Evolutionary conservation across 2,113 vertebrate genomes (phyloP), one percentile per base, ranked within the genome.

Genomic region (Sturnira hondurensis): DNA sequence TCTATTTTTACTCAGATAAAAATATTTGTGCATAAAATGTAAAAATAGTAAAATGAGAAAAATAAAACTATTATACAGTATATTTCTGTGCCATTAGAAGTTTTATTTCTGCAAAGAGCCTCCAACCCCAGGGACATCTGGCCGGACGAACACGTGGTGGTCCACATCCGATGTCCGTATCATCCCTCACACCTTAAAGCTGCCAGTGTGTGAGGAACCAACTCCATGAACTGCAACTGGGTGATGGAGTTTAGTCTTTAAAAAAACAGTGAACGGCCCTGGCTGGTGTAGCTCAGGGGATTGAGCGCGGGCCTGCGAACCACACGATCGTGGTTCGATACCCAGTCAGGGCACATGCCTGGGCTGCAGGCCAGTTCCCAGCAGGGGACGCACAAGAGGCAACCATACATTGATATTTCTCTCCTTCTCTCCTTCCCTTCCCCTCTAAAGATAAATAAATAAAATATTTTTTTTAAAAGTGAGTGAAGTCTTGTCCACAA

Each of bases 21-120:
- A 98, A 97, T 98, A 99, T 98, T 98, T 98, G 98, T 98, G 98
- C 98, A 98, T 98, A 98, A 98, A 98, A 98, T 98, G 98, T 98
- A 98, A 98, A 98, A 98, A 98, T 97, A 98, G 98, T 98, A 98
- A 98, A 98, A 98, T 98, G 97, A 98, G 95, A 98, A 98, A 98
- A 98, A 98, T 98, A 98, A 98, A 98, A 97, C 84, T 97, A 97
- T 98, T 98, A 98, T 96, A 97, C 95, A 96, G 81, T 97, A 97
- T 80, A 86, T 88, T 67, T 74, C 73, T 96, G 93, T 96, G 56
- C 92, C 94, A 93, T 94, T 88, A 61, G 87, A 90, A 86, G 11
- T 86, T 93, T 95, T 92, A 68, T 98, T 97, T 87, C 56, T 47
- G 3, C 6, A 73, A 65, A 19, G 54, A 71, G 20, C 86, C 31